Base-by-base conservation (phyloP, 2,888 invertebrate genomes). In the Achlya flavicornis region DNA sequence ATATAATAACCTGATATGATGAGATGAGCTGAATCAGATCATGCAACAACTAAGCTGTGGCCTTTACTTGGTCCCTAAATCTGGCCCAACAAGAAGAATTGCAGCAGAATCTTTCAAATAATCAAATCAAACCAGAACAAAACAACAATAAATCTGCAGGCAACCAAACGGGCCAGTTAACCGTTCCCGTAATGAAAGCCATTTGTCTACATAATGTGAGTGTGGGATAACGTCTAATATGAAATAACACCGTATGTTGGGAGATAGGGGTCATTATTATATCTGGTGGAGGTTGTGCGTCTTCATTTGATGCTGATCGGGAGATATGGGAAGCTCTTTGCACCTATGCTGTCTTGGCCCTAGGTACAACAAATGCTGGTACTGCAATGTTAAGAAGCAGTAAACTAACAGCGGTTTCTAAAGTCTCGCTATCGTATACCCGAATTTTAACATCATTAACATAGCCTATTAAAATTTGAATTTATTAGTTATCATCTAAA, bases 131-230 rank as follows among this genome's bases (percentile, higher is more conserved):
- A 67, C 66, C 61, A 62, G 60, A 68, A 63, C 67, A 67, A 65
- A 61, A 65, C 61, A 35, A 58, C 53, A 43, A 66, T 67, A 70
- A 65, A 70, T 58, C 58, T 33, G 41, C 12, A 38, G 41, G 12
- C 41, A 60, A 43, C 60, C 60, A 60, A 60, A 32, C 64, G 71
- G 69, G 70, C 78, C 76, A 78, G 74, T 80, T 78, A 76, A 79
- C 69, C 72, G 71, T 73, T 65, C 75, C 76, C 72, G 76, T 91
- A 91, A 91, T 91, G 90, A 90, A 87, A 74, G 74, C 85, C 85
- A 87, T 91, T 87, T 88, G 86, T 91, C 89, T 83, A 77, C 74
- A 84, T 89, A 91, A 91, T 89, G 91, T 89, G 77, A 82, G 81
- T 82, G 75, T 77, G 80, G 88, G 88, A 89, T 90, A 89, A 78